These are phyloP conservation scores for Apis florea DNA, from an alignment of 1,140 invertebrate genomes.

Conservation along the genomic window DNA sequence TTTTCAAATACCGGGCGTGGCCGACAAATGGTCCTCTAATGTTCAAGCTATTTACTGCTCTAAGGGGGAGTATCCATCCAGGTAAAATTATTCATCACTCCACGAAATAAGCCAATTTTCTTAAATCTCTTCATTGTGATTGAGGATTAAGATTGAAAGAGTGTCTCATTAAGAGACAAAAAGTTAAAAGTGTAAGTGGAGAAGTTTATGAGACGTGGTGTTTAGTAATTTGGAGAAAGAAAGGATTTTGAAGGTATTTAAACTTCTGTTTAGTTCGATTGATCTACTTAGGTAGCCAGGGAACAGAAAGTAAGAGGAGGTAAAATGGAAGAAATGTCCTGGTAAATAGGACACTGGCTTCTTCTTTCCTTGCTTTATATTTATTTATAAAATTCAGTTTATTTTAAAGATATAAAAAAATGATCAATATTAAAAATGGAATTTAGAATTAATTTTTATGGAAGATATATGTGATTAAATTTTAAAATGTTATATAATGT, in stretches of 20 bases:
- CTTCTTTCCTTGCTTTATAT: not conserved
- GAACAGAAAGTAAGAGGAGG: conserved; percentile 46
- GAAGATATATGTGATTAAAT: too few species aligned
- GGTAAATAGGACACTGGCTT: conserved; percentile 19
- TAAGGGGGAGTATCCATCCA: not conserved
- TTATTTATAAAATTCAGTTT: not conserved
- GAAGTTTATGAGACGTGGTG: not conserved
- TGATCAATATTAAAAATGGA: not conserved
- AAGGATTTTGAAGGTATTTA: not conserved
- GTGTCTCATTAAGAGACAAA: too few species aligned
- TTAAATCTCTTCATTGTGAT: too few species aligned
- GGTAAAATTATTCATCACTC: not conserved
- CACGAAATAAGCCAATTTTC: too few species aligned
- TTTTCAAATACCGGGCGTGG: conserved; percentile 44
- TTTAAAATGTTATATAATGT: too few species aligned
- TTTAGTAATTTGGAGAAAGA: not conserved
- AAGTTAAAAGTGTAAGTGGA: too few species aligned
- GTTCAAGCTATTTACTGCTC: not conserved
- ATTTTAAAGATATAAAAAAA: not conserved
- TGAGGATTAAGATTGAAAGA: too few species aligned
- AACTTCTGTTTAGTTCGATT: conserved; percentile 46
- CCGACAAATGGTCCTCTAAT: conserved; percentile 18
- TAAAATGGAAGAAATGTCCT: conserved; percentile 14
- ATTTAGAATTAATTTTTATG: not conserved
- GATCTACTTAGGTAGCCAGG: conserved; percentile 65